Evolutionary conservation across 2,113 vertebrate genomes (phyloP), one percentile per base, ranked within the genome.

Genomic region (Chloropsis hardwickii): DNA sequence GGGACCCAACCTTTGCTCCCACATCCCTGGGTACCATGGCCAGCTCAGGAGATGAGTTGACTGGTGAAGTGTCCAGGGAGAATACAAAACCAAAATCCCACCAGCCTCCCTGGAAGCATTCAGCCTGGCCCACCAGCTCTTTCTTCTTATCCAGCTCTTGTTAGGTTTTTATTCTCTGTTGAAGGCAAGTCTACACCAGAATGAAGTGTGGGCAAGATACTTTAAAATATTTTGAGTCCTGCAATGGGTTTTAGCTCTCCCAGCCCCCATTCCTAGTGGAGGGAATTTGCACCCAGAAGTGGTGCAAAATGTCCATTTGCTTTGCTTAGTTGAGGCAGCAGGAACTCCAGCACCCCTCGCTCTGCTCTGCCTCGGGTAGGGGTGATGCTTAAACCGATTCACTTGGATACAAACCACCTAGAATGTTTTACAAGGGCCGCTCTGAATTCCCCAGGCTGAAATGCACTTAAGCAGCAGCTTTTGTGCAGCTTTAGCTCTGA

Each of bases 401-500:
- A 0, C n/a, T 69, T 40, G 0, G 0, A 17, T 10, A n/a, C 35
- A 33, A 78, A 60, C 21, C 1, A 3, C 0, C 0, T 5, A 21
- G 29, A 40, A 18, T 0, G 0, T 23, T 54, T 86, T n/a, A 29
- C 72, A 81, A 64, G n/a, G 53, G 20, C 47, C 44, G 48, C 78
- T 67, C 73, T 31, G 77, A 87, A 54, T 53, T 60, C 48, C 83
- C 57, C 23, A 8, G 61, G 4, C 21, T 47, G 47, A 60, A 65
- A 84, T 3, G 54, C 57, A 40, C 19, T 91, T 56, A n/a, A 29
- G 53, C 77, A 69, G 78, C 81, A 72, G 81, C 81, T 91, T 87
- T 69, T 61, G 89, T 48, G 45, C 71, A 81, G 27, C 67, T 78
- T 51, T 5, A 74, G 79, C 48, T 60, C 54, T 24, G 62, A 25